Evolutionary conservation across 2,888 invertebrate genomes (phyloP).

Genomic region (Tachina fera): DNA sequence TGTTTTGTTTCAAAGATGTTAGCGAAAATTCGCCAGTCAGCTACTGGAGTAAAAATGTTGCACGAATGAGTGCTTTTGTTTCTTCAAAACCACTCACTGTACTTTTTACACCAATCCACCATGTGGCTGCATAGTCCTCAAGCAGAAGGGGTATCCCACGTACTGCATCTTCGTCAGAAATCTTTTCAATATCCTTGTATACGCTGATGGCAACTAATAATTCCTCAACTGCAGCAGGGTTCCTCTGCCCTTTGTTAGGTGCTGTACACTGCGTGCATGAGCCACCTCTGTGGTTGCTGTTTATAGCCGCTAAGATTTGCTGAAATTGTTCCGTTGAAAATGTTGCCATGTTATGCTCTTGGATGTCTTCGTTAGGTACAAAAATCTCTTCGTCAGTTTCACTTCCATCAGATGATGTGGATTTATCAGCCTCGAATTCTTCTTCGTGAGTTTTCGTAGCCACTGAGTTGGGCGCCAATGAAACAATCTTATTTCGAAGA

Average conservation of each 20-base stretch:
- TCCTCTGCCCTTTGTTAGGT: no score
- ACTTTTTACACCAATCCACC: no score
- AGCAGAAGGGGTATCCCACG: not conserved
- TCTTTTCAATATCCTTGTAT: not conserved
- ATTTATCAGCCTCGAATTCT: not conserved
- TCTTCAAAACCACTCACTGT: no score
- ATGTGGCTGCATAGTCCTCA: no score
- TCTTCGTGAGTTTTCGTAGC: not conserved
- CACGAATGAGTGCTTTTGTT: no score
- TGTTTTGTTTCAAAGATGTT: not conserved
- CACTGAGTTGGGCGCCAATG: not conserved
- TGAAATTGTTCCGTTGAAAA: no score
- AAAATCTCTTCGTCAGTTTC: no score
- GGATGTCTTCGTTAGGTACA: not conserved
- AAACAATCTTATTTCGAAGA: not conserved
- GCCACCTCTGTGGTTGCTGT: no score
- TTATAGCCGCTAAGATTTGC: no score
- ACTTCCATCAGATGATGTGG: not conserved
- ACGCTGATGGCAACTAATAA: slow-evolving; percentile 16
- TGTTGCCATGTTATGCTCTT: not conserved
- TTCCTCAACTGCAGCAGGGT: not conserved
- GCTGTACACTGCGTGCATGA: no score
- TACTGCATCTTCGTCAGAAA: not conserved
- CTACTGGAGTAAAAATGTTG: no score
- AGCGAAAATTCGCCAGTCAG: not conserved